phyloP scores from a whole-genome alignment of 2,113 vertebrate genomes.

The Colius striatus region DNA sequence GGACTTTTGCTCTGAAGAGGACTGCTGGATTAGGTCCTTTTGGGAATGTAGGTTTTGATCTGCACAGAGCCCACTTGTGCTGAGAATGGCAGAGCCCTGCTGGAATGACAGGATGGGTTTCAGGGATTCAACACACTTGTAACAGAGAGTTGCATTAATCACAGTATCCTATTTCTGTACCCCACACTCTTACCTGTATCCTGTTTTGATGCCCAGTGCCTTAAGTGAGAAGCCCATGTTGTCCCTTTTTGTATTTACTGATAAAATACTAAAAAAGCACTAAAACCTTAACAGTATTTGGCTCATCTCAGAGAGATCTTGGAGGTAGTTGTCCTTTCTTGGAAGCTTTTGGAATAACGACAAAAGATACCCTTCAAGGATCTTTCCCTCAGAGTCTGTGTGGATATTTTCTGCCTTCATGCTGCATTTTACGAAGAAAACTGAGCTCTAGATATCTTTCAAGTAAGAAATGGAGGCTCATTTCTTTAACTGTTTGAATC shows the following conservation, averaged over 20 bases:
- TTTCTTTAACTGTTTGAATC: not conserved
- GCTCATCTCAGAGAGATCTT: not conserved
- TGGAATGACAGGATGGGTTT: not conserved
- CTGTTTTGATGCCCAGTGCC: not conserved
- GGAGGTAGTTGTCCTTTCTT: not conserved
- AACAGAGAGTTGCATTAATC: not conserved
- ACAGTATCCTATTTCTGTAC: not conserved
- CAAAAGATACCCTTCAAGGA: not conserved
- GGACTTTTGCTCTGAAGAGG: not conserved
- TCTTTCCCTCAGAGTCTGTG: not conserved
- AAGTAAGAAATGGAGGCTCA: not conserved
- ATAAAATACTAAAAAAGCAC: not conserved
- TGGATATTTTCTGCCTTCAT: not conserved
- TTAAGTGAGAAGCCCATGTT: not conserved
- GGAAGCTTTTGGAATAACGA: constrained; percentile 7
- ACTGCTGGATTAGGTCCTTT: not conserved
- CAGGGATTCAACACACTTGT: not conserved
- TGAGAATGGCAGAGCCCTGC: not conserved
- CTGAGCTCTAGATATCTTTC: not conserved
- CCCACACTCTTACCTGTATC: not conserved
- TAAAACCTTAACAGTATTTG: not conserved
- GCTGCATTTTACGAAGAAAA: not conserved
- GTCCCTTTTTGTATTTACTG: not conserved
- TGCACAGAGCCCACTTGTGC: not conserved
- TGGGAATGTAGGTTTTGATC: not conserved